phyloP scores from a whole-genome alignment of 2,888 invertebrate genomes.

The Lumbricus terrestris region DNA sequence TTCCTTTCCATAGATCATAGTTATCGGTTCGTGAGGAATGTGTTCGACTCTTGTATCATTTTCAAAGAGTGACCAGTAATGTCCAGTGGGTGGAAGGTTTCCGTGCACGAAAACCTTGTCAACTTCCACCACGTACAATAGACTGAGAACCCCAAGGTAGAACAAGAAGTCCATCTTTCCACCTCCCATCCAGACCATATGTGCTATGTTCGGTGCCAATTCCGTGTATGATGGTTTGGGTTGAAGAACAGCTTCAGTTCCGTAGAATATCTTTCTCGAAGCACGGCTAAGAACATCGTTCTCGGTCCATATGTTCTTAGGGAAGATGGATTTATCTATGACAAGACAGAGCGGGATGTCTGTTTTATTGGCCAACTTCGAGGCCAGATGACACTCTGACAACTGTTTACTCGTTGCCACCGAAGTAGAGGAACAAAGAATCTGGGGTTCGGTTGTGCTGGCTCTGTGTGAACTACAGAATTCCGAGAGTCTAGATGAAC shows the following conservation, averaged over 20 bases:
- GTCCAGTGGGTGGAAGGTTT: constrained; percentile 40
- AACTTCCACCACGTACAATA: constrained; percentile 46
- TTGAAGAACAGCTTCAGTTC: constrained; percentile 34
- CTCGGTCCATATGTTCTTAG: constrained; percentile 42
- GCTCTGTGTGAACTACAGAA: not conserved
- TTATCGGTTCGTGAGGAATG: not conserved
- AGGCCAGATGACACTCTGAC: not conserved
- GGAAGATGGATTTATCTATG: constrained; percentile 34
- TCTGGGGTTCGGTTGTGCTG: not conserved
- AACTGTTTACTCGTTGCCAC: not conserved
- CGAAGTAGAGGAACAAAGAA: not conserved
- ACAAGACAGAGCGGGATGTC: not conserved
- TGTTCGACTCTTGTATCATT: not conserved
- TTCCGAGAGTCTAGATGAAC: not conserved
- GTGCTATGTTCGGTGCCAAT: constrained; percentile 49
- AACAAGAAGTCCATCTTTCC: constrained; percentile 47
- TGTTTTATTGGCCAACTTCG: not conserved
- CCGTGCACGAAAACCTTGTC: constrained; percentile 49
- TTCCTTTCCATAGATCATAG: constrained; percentile 25
- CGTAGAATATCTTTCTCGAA: constrained; percentile 43
- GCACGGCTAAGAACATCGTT: constrained; percentile 39
- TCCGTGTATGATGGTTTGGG: constrained; percentile 22
- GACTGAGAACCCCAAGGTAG: constrained; percentile 50
- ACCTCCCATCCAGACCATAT: constrained; percentile 50
- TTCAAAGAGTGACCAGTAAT: constrained; percentile 22